A percentile compares a stretch with the other conserved stretches of the same genome.
Conservation (phyloP, 2,797 vertebrate species). For the Epinephelus malabaricus region DNA sequence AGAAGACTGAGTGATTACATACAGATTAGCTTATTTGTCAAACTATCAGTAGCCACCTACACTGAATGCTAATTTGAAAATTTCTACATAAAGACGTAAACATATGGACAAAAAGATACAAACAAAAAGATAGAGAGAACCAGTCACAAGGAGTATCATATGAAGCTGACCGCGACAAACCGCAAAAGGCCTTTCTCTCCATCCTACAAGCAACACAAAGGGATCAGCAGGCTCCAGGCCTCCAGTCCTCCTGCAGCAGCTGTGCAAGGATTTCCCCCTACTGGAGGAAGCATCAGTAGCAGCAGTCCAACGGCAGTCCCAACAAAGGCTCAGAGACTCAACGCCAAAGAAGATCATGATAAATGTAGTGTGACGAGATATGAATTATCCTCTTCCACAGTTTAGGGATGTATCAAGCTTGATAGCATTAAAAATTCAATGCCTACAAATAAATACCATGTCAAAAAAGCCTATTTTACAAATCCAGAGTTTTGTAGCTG, state of each 20-base stretch:
- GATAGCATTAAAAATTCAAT: conserved; percentile 54
- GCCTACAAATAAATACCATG: conserved; percentile 75
- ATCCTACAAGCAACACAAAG: conserved; percentile 39
- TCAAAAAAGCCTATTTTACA: conserved; percentile 57
- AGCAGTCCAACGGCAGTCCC: conserved; percentile 72
- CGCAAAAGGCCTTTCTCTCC: conserved; percentile 45
- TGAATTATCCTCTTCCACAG: conserved; percentile 52
- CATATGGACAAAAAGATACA: conserved; percentile 55
- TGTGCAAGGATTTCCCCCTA: conserved; percentile 25
- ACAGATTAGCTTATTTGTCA: conserved; percentile 24
- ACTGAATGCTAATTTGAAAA: conserved; percentile 41
- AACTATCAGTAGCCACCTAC: conserved; percentile 37
- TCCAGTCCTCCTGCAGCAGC: conserved; percentile 44
- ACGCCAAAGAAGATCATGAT: conserved; percentile 8
- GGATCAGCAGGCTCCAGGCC: conserved; percentile 42
- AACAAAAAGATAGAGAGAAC: conserved; percentile 48
- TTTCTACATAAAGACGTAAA: conserved; percentile 70
- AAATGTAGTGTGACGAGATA: conserved; percentile 61
- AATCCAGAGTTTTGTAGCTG: conserved; percentile 59
- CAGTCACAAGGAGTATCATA: conserved; percentile 45
- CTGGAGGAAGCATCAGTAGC: conserved; percentile 59
- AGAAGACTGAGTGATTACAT: conserved; percentile 22
- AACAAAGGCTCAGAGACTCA: conserved; percentile 59
- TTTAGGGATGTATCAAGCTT: conserved; percentile 43
- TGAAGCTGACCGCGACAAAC: conserved; percentile 42